Evolutionary conservation across 2,888 invertebrate genomes (phyloP).

Genomic region (Criorhina ranunculi): DNA sequence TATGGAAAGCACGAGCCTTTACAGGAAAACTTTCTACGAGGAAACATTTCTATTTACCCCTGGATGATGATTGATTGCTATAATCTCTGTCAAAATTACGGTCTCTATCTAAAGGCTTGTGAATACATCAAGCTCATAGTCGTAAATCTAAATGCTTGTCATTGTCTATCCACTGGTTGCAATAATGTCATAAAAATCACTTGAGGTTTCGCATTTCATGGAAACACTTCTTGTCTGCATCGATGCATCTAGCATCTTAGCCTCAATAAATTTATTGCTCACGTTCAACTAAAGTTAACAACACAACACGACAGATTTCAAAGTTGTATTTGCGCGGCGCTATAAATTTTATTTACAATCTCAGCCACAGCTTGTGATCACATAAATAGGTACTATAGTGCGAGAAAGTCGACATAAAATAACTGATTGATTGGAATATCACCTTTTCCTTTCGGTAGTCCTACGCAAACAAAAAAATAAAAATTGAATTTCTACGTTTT

Average conservation of each 20-base stretch:
- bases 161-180: neutral
- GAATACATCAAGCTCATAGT: neutral
- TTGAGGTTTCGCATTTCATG: neutral
- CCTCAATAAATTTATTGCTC: neutral
- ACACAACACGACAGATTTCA: neutral
- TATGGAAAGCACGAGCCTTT: too few species aligned
- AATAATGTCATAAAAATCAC: constrained; percentile 1
- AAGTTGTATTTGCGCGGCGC: neutral
- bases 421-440: constrained; percentile 7
- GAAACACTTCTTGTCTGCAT: neutral
- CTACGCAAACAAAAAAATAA: constrained; percentile 17
- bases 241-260: neutral
- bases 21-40: too few species aligned
- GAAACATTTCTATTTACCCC: too few species aligned
- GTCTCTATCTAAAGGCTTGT: too few species aligned
- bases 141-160: neutral
- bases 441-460: constrained; percentile 11
- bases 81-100: too few species aligned
- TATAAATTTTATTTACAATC: constrained; percentile 24
- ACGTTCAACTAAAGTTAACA: neutral
- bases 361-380: constrained; percentile 9
- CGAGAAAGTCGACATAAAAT: constrained; percentile 40
- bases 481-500: constrained; percentile 5
- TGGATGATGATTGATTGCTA: too few species aligned
- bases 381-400: neutral